These are phyloP conservation scores for Prosopocoilus inquinatus DNA, from an alignment of 2,888 invertebrate species.

Conservation along the genomic window DNA sequence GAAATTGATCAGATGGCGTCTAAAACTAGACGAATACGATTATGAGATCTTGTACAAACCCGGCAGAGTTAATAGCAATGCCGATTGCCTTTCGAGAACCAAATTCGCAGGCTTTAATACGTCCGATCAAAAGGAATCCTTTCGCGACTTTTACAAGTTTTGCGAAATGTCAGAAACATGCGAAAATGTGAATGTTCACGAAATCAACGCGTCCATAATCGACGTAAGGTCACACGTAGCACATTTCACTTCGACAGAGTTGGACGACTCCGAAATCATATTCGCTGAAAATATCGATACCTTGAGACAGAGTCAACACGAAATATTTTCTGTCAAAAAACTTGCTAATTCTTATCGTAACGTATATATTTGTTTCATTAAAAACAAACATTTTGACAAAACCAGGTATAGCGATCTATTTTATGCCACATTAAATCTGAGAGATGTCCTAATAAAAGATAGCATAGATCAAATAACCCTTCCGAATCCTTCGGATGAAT, in stretches of 20 bases:
- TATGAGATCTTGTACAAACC: slow-evolving; percentile 38
- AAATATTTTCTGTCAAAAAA: not conserved
- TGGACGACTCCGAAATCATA: slow-evolving; percentile 1
- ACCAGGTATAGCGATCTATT: not conserved
- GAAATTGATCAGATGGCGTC: slow-evolving; percentile 35
- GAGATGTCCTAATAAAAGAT: not conserved
- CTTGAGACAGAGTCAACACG: not conserved
- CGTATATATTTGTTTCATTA: not conserved
- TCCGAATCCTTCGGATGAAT: slow-evolving; percentile 1
- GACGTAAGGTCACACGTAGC: not conserved
- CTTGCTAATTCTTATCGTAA: not conserved
- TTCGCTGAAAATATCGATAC: slow-evolving; percentile 1
- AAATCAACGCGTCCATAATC: slow-evolving; percentile 2
- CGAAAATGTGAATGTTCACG: not conserved
- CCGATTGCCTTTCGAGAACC: slow-evolving; percentile 34
- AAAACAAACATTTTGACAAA: not conserved
- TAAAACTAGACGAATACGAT: slow-evolving; percentile 38
- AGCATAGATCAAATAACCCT: not conserved
- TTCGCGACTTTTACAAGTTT: slow-evolving; percentile 21
- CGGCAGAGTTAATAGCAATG: slow-evolving; percentile 24
- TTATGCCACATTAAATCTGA: slow-evolving; percentile 3
- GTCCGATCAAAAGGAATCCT: not conserved
- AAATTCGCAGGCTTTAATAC: not conserved
- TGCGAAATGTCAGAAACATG: not conserved
- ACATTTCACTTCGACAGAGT: slow-evolving; percentile 2